Evolutionary conservation across 2,797 vertebrate species (phyloP).

Genomic region (Gobio occitaniae): DNA sequence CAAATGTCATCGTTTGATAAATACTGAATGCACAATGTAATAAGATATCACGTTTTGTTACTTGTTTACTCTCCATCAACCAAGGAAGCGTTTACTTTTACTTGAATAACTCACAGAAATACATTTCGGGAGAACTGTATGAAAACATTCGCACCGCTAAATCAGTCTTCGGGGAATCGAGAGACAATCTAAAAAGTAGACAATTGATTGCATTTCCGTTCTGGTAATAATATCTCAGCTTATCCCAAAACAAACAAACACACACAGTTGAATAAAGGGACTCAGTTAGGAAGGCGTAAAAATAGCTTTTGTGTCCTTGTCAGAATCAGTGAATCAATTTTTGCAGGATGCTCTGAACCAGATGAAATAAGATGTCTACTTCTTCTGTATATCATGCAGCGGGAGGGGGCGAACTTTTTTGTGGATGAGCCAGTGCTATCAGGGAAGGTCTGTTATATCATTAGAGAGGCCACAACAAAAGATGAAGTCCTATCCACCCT

Average conservation of each 20-base stretch:
- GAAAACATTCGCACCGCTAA: background rate
- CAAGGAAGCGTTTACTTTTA: background rate
- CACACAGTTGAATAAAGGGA: constrained; percentile 50
- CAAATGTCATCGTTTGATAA: constrained; percentile 20
- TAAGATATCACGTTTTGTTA: constrained; percentile 26
- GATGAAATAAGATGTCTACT: constrained; percentile 55
- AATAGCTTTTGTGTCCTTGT: constrained; percentile 37
- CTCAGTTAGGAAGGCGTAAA: constrained; percentile 30
- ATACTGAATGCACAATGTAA: constrained; percentile 5
- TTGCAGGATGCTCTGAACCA: constrained; percentile 35
- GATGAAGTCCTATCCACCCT: constrained; percentile 32
- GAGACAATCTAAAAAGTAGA: constrained; percentile 1
- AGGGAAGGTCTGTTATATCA: constrained; percentile 35
- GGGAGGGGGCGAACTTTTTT: background rate
- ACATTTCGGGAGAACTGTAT: constrained; percentile 3
- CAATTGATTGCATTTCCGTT: constrained; percentile 22
- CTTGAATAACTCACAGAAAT: constrained; percentile 6
- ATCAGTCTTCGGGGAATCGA: background rate
- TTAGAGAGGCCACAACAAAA: constrained; percentile 43
- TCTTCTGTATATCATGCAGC: background rate
- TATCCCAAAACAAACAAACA: constrained; percentile 42
- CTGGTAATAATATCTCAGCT: constrained; percentile 67
- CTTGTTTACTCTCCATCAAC: constrained; percentile 1
- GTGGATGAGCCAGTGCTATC: constrained; percentile 6
- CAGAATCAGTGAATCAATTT: constrained; percentile 49